A percentile compares a stretch with the other conserved stretches of the same genome.
Evolutionary conservation across 35 echinoderm and acorn worm genomes (phyloP).

Genomic region (Ophioderma brevispina): DNA sequence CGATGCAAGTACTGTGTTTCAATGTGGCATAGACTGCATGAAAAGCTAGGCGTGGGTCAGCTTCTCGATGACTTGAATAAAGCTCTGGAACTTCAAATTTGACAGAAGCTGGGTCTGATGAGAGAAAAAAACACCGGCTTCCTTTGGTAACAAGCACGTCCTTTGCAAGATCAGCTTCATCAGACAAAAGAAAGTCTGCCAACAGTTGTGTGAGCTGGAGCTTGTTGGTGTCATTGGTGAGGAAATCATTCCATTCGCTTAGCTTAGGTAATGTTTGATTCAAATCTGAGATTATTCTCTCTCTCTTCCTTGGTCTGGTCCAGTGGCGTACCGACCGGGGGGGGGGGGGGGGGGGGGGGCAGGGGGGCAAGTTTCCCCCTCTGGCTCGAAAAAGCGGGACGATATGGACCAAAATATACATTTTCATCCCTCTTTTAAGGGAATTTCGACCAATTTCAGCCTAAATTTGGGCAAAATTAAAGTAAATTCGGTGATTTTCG

Average conservation of each 20-base stretch:
- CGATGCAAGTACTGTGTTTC: not conserved
- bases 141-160: not conserved
- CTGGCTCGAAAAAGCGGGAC: too few species aligned
- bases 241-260: not conserved
- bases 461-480: too few species aligned
- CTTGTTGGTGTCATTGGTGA: not conserved
- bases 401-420: too few species aligned
- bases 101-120: not conserved
- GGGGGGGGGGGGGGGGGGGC: too few species aligned
- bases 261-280: not conserved
- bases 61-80: not conserved
- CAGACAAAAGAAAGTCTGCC: not conserved
- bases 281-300: not conserved
- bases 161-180: not conserved
- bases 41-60: not conserved
- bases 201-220: not conserved
- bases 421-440: too few species aligned
- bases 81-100: not conserved
- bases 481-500: too few species aligned
- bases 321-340: too few species aligned
- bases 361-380: too few species aligned
- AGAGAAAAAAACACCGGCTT: not conserved
- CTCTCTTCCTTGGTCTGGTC: conserved; percentile 8
- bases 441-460: too few species aligned
- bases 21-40: not conserved